phyloP scores from a whole-genome alignment of 2,797 vertebrate genomes.

The Lophius americanus region DNA sequence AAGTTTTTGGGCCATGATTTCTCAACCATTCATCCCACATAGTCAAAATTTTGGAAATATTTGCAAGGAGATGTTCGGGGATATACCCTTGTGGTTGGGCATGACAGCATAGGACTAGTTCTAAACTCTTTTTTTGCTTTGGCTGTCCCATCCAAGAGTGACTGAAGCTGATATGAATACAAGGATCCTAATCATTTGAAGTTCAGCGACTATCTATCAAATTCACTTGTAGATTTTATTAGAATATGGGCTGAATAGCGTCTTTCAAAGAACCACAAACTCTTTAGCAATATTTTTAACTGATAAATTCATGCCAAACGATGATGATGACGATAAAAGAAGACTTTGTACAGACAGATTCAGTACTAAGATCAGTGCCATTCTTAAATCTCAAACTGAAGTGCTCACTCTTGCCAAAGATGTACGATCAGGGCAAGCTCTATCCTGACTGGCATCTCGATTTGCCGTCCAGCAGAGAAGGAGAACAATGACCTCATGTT shows the following conservation, averaged over 20 bases:
- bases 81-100: too few species aligned
- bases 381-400: conserved; percentile 7
- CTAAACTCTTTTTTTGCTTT: not conserved
- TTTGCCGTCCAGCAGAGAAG: conserved; percentile 34
- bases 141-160: not conserved
- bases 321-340: too few species aligned
- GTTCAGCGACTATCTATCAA: too few species aligned
- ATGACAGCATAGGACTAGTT: too few species aligned
- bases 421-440: conserved; percentile 34
- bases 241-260: too few species aligned
- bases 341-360: not conserved
- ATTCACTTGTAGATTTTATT: too few species aligned
- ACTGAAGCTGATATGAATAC: not conserved
- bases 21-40: too few species aligned
- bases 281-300: not conserved
- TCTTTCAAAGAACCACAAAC: conserved; percentile 7
- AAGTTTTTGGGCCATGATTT: too few species aligned
- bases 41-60: too few species aligned
- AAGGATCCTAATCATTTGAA: not conserved
- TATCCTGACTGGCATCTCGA: conserved; percentile 52
- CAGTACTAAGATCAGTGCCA: not conserved
- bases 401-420: too few species aligned
- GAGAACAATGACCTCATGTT: conserved; percentile 52
- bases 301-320: too few species aligned
- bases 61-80: too few species aligned